Percentiles rank a stretch among this genome's conserved stretches.
These are phyloP conservation scores for Carapus acus DNA, from an alignment of 2,797 vertebrate genomes.

Conservation along the genomic window DNA sequence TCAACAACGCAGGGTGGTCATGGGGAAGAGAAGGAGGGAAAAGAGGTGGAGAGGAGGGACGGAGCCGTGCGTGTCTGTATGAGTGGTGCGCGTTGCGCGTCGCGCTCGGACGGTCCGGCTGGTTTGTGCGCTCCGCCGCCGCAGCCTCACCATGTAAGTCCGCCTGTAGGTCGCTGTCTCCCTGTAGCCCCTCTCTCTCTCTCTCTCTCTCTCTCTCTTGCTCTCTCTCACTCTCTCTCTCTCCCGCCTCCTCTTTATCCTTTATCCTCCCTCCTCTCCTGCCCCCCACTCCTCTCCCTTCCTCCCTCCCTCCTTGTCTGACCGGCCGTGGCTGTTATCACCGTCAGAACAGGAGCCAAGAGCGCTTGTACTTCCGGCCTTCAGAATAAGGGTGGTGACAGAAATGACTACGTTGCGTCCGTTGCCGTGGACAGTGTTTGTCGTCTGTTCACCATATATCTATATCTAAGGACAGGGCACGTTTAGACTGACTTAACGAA, in stretches of 20 bases:
- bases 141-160: slow-evolving; percentile 62
- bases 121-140: slow-evolving; percentile 32
- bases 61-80: background rate
- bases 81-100: background rate
- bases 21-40: too few relatives aligned
- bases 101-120: slow-evolving; percentile 11
- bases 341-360: rapidly evolving
- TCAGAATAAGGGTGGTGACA: slow-evolving; percentile 32
- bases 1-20: too few relatives aligned
- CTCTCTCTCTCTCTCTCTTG: background rate
- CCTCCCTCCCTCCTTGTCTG: slow-evolving; percentile 21
- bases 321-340: slow-evolving; percentile 8
- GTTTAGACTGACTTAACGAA: too few relatives aligned
- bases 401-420: background rate
- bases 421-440: too few relatives aligned
- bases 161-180: slow-evolving; percentile 51
- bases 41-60: too few relatives aligned
- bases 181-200: slow-evolving; percentile 27
- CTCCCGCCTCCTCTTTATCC: slow-evolving; percentile 3
- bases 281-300: slow-evolving; percentile 2
- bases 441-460: too few relatives aligned
- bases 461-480: too few relatives aligned
- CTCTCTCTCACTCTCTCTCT: slow-evolving; percentile 2
- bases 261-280: slow-evolving; percentile 10
- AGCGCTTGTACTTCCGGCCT: background rate